Evolutionary conservation across 1,140 invertebrate species (phyloP), one percentile per base, ranked within the genome.

Genomic region (Physella acuta): DNA sequence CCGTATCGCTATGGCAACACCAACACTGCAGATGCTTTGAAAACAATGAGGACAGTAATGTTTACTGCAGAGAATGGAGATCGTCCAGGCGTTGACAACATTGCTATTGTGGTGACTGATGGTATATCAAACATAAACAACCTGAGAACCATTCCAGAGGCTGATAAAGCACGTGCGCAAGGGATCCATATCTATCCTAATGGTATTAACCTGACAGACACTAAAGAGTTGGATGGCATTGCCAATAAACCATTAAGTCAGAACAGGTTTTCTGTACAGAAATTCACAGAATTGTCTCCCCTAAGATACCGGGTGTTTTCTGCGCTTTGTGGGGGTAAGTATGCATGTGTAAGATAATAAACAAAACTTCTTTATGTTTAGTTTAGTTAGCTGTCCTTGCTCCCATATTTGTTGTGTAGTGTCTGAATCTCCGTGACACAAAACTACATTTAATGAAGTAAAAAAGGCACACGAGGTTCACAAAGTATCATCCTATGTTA

Each of bases 41-140:
- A n/a, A n/a, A n/a, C n/a, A n/a, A n/a, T n/a, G n/a, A n/a, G n/a
- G n/a, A n/a, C n/a, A n/a, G n/a, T n/a, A n/a, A n/a, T n/a, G n/a
- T n/a, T n/a, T n/a, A n/a, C n/a, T n/a, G n/a, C n/a, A n/a, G n/a
- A n/a, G n/a, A n/a, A n/a, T n/a, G n/a, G n/a, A n/a, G n/a, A n/a
- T n/a, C n/a, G n/a, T n/a, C n/a, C n/a, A n/a, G n/a, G n/a, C n/a
- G n/a, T n/a, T n/a, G 56, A 34, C 30, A 58, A 58, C 20, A 34
- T 58, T 58, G 56, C 3, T n/a, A 34, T 58, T 58, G 31, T 58
- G 33, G 56, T 58, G 56, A 58, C 56, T 34, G 56, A 58, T 58
- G 56, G 56, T 33, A 33, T 58, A 16, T 58, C 56, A 30, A 58
- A 58, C 56, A 58, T 58, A 30, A 58, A 58, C 36, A 34, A 30